Evolutionary conservation across 2,888 invertebrate species (phyloP).

Genomic region (Girardia tigrina): DNA sequence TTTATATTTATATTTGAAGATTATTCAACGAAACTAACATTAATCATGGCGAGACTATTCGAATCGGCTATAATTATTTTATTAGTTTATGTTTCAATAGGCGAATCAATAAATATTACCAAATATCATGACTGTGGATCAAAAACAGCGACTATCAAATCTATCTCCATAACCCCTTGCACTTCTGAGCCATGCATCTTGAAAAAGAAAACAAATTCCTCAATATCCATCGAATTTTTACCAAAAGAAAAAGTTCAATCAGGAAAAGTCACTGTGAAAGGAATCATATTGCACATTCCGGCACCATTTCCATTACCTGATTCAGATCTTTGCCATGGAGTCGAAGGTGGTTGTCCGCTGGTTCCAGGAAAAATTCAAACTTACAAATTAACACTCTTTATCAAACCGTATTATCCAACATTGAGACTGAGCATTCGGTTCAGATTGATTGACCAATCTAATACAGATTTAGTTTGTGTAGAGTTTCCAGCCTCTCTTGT

Average conservation of each 20-base stretch:
- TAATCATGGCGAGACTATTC: no score
- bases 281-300: not conserved
- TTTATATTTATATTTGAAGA: no score
- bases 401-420: not conserved
- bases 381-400: not conserved
- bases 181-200: not conserved
- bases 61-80: no score
- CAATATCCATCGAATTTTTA: not conserved
- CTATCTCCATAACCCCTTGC: not conserved
- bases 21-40: no score
- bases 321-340: not conserved
- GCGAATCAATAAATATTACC: no score
- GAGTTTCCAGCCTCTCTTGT: no score
- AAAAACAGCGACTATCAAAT: not conserved
- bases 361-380: not conserved
- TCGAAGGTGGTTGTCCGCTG: not conserved
- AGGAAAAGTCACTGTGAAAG: not conserved
- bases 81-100: no score
- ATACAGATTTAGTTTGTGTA: constrained; percentile 1
- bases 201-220: not conserved
- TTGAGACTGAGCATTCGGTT: not conserved
- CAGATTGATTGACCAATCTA: not conserved
- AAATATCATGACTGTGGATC: not conserved
- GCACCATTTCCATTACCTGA: not conserved
- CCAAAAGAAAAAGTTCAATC: not conserved